Conservation (phyloP, 2,888 invertebrate species). For the Leucozona laternaria region DNA sequence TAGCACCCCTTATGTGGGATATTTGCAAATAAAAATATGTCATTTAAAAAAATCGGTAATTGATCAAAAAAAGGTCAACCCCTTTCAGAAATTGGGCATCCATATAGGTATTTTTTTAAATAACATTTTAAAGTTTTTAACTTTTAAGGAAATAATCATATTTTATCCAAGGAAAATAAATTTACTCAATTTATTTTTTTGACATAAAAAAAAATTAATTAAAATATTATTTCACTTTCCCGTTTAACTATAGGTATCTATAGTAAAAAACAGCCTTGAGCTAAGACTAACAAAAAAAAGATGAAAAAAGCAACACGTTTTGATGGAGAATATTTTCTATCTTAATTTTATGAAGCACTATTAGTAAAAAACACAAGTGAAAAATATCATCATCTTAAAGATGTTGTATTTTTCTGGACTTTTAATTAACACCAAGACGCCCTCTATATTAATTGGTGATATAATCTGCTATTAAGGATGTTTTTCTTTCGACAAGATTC, state of each 20-base stretch:
- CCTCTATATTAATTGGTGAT: conserved; percentile 15
- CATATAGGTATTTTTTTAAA: no score
- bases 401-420: conserved; percentile 12
- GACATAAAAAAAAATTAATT: no score
- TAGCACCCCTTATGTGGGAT: no score
- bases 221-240: no score
- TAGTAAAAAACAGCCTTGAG: background rate
- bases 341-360: background rate
- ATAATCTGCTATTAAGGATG: conserved; percentile 31
- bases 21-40: no score
- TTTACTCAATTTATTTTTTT: no score
- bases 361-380: background rate
- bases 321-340: background rate
- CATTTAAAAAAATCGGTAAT: no score
- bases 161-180: no score
- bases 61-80: no score
- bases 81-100: no score
- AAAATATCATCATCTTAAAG: background rate
- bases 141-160: background rate
- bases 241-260: background rate
- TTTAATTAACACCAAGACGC: conserved; percentile 30
- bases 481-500: conserved; percentile 14
- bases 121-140: no score
- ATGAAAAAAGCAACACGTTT: background rate
- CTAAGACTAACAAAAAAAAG: background rate